Evolutionary conservation across 2,888 invertebrate genomes (phyloP), one percentile per base, ranked within the genome.

Genomic region (Baronia brevicornis): DNA sequence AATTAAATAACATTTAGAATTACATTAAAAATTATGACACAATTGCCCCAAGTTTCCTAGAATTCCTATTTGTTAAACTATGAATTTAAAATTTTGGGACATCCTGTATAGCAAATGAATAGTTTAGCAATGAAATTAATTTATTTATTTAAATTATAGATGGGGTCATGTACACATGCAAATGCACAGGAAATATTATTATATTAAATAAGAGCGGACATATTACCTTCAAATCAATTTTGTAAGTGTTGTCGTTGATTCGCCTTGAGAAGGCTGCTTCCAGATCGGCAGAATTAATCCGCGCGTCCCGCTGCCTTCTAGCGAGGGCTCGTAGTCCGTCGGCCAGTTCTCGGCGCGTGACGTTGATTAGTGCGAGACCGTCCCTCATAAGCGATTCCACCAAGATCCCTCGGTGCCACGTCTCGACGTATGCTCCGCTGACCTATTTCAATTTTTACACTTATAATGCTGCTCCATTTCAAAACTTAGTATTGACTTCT

Each of bases 381-480:
- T 87, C 85, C 29, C 85, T 72, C 54, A 87, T 71, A 41, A 84
- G 57, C 1, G 72, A 63, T 43, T 85, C 79, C n/a, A 86, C 53
- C 15, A 74, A 60, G 28, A 84, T 57, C 1, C 86, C 78, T 5
- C 85, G 77, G 31, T 86, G 85, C 86, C 88, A 87, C 31, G 89
- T 79, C 48, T 90, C 89, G 19, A 87, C 82, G 54, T 88, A 88
- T 53, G 89, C 87, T 41, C 89, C 89, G 48, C 86, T 86, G 19
- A 88, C 86, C 89, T 90, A 48, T 3, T 44, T 34, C 17, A 18
- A 2, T 13, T 13, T 13, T 2, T 9, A 10, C 8, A 24, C 11
- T 23, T 25, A 20, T 24, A 17, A 19, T 24, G 12, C 6, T 14
- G 21, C 29, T 3, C 6, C 19, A 7, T 19, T 19, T 7, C 3